phyloP scores from a whole-genome alignment of 2,113 vertebrate genomes.

The Turnix velox region DNA sequence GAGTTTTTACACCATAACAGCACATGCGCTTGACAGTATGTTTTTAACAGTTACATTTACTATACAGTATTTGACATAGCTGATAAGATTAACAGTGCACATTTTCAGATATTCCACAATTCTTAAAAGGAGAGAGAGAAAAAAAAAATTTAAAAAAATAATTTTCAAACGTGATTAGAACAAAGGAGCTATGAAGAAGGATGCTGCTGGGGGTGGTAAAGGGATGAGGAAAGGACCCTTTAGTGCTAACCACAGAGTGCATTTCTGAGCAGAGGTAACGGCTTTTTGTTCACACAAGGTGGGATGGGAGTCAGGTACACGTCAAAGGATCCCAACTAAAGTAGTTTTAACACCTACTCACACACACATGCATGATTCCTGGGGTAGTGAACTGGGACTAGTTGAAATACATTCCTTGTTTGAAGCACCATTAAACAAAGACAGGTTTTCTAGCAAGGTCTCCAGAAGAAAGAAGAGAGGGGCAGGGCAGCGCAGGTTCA shows the following conservation, averaged over 20 bases:
- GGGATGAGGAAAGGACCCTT: constrained; percentile 12
- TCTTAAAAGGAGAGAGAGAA: not conserved
- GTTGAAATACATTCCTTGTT: constrained; percentile 68
- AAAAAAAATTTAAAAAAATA: not conserved
- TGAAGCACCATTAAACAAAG: constrained; percentile 70
- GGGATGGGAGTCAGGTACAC: not conserved
- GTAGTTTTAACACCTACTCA: constrained; percentile 40
- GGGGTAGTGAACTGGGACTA: constrained; percentile 24
- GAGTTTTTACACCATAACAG: constrained; percentile 50
- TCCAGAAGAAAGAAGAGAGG: constrained; percentile 8
- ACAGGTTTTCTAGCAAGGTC: constrained; percentile 47
- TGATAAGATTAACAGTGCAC: constrained; percentile 56
- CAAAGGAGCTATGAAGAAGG: not conserved
- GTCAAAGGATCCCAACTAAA: not conserved
- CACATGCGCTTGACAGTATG: constrained; percentile 48
- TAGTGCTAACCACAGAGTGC: constrained; percentile 33
- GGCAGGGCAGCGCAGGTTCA: not conserved
- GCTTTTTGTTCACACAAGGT: constrained; percentile 36
- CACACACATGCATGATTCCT: constrained; percentile 52
- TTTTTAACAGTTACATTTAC: constrained; percentile 56
- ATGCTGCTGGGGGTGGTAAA: not conserved
- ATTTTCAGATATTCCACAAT: constrained; percentile 48
- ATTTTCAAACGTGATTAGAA: not conserved
- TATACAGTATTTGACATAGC: constrained; percentile 35
- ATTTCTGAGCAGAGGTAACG: constrained; percentile 59